Base-by-base conservation (phyloP, 2,113 vertebrate species). In the Synchiropus splendidus region DNA sequence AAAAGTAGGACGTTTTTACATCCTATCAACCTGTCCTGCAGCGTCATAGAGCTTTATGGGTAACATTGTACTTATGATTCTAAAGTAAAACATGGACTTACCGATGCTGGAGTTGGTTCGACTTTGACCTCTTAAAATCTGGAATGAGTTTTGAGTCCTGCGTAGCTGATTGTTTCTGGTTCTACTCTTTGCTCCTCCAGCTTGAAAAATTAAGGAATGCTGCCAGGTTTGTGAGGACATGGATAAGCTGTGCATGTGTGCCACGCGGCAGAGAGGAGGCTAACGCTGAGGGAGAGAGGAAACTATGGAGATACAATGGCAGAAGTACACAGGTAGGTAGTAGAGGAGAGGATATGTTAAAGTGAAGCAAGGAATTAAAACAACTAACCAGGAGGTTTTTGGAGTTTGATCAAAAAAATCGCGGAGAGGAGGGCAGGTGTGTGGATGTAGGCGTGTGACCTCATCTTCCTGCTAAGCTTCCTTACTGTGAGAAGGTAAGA, bases 381-480 rank as follows among this genome's bases (percentile, higher is more conserved):
- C 8, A 8, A 27, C 21, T 27, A 39, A 54, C 10, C 9, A n/a
- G 38, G 21, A 52, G 42, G 35, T 37, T 30, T 39, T 40, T 34
- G n/a, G 43, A 51, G 16, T 6, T 39, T 56, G 16, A n/a, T n/a
- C n/a, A n/a, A n/a, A n/a, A n/a, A n/a, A n/a, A n/a, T n/a, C n/a
- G 36, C 17, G 36, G 11, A 12, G 43, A 54, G 55, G 45, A 46
- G 36, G 27, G 32, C n/a, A 38, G 48, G 52, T 32, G 42, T 21
- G 38, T 53, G 43, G n/a, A 21, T 57, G 48, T 35, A 33, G 42
- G 39, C 35, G 40, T 31, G 18, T 34, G 45, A 65, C 68, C 65
- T 77, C 56, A 72, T 64, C 54, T 62, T 61, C 59, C 48, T 54
- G 64, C 44, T 86, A 83, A 83, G 85, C 83, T 78, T 57, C 52